A percentile compares a stretch with the other conserved stretches of the same genome.
These are phyloP conservation scores for Pantherophis alleghaniensis DNA, from an alignment of 2,797 vertebrate genomes.

Conservation along the genomic window DNA sequence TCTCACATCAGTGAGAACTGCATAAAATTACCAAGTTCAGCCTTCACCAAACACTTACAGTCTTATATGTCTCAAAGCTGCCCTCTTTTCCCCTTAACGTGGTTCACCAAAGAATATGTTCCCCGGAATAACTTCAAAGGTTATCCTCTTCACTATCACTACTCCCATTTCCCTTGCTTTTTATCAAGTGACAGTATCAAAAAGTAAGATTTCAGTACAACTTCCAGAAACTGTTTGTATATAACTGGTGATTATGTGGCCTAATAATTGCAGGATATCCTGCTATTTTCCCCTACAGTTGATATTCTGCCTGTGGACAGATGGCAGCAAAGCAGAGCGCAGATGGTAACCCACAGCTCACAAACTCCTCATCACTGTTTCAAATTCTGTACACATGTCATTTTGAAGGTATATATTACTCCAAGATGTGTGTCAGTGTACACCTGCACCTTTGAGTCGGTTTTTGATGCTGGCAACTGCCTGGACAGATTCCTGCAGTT, in stretches of 20 bases:
- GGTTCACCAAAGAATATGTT: constrained; percentile 27
- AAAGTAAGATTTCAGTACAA: constrained; percentile 18
- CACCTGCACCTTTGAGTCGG: background rate
- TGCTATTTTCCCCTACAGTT: constrained; percentile 33
- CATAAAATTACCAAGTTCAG: constrained; percentile 71
- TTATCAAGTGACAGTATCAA: background rate
- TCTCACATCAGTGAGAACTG: constrained; percentile 60
- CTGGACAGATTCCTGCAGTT: background rate
- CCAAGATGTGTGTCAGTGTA: background rate
- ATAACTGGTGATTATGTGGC: constrained; percentile 48
- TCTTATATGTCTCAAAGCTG: constrained; percentile 48
- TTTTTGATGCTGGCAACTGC: background rate
- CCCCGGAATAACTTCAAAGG: background rate
- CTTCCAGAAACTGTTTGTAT: constrained; percentile 20
- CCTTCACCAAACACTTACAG: constrained; percentile 53
- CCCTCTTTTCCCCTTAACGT: constrained; percentile 14
- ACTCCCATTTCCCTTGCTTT: background rate
- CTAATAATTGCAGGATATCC: constrained; percentile 49
- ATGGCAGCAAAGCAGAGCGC: constrained; percentile 54
- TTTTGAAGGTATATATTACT: constrained; percentile 6
- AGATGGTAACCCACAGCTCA: constrained; percentile 60
- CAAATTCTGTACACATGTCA: background rate
- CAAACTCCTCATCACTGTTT: constrained; percentile 43
- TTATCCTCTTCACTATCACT: background rate
- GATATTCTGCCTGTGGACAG: constrained; percentile 54